phyloP scores from a whole-genome alignment of 2,797 vertebrate species.

The Sebastes itinus region DNA sequence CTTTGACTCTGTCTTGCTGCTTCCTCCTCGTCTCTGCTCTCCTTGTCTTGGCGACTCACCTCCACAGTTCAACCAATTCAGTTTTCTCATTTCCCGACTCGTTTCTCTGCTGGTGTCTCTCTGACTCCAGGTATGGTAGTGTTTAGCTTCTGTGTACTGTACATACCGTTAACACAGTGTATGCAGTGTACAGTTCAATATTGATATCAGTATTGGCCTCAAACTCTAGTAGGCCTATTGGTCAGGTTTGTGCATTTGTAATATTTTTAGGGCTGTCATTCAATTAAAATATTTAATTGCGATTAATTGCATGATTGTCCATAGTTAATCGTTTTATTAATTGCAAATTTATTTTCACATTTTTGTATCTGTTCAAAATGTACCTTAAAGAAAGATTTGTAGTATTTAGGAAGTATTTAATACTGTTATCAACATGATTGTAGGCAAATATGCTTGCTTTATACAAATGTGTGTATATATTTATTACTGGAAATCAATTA shows the following conservation, averaged over 20 bases:
- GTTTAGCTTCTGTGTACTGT: background rate
- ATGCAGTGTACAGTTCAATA: background rate
- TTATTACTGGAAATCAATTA: fast-evolving
- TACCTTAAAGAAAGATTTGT: too few species aligned
- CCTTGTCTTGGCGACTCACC: conserved; percentile 9
- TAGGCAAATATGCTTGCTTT: too few species aligned
- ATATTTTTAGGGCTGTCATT: background rate
- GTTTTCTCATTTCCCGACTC: conserved; percentile 23
- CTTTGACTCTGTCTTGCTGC: background rate
- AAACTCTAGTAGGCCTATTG: too few species aligned
- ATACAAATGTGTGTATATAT: fast-evolving
- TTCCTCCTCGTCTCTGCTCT: conserved; percentile 11
- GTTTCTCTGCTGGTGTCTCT: background rate
- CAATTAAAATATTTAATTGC: too few species aligned
- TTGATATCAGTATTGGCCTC: background rate
- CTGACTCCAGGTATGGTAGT: background rate
- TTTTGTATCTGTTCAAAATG: too few species aligned
- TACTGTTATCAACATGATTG: too few species aligned
- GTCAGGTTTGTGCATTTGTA: background rate
- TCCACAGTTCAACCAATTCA: background rate
- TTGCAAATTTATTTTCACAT: too few species aligned
- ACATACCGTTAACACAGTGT: background rate
- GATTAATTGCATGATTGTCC: too few species aligned
- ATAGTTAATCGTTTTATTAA: too few species aligned
- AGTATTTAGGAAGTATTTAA: too few species aligned